These are phyloP conservation scores for Lutraria rhynchaena DNA, from an alignment of 1,140 invertebrate genomes.

Conservation along the genomic window DNA sequence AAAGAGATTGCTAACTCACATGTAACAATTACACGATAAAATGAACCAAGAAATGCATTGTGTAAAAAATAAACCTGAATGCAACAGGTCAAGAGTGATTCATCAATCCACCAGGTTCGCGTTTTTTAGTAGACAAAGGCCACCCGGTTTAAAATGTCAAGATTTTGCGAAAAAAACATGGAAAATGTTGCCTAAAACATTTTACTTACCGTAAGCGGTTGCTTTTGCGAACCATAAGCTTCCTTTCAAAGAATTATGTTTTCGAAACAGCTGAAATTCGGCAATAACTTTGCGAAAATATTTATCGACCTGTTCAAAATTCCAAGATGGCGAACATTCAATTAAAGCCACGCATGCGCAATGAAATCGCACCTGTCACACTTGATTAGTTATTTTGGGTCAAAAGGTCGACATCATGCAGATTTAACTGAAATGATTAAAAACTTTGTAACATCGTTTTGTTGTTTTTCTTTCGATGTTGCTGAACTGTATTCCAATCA, in stretches of 20 bases:
- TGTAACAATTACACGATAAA: no score
- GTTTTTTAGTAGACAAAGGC: not conserved
- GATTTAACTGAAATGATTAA: no score
- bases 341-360: conserved; percentile 53
- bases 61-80: no score
- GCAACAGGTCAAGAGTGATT: no score
- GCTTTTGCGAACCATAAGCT: conserved; percentile 44
- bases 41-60: no score
- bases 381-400: conserved; percentile 16
- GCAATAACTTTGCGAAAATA: conserved; percentile 30
- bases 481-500: no score
- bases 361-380: conserved; percentile 31
- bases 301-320: conserved; percentile 37
- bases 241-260: not conserved
- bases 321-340: conserved; percentile 54
- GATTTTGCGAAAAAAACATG: not conserved
- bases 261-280: conserved; percentile 14
- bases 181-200: not conserved
- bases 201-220: conserved; percentile 38
- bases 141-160: not conserved
- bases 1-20: no score
- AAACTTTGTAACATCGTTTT: no score
- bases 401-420: not conserved
- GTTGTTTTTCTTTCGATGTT: no score
- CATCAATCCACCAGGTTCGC: no score